Evolutionary conservation across 2,888 invertebrate genomes (phyloP).

Genomic region (Stenoptilia bipunctidactyla): DNA sequence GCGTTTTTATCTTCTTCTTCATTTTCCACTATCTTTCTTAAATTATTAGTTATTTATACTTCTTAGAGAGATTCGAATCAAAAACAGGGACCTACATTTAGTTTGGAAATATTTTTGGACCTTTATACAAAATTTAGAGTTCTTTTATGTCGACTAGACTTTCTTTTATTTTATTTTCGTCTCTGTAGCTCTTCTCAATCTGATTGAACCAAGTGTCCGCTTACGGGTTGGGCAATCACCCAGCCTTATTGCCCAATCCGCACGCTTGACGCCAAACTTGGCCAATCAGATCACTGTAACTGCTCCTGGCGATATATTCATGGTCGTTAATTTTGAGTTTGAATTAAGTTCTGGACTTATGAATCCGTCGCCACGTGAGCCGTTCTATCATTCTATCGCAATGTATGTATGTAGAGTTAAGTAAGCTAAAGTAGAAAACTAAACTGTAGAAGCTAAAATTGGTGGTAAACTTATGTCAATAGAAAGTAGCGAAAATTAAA

Average conservation of each 20-base stretch:
- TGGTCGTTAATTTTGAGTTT: conserved; percentile 23
- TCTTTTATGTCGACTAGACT: conserved; percentile 14
- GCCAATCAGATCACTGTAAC: conserved; percentile 43
- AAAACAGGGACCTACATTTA: conserved; percentile 64
- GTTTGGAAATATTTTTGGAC: conserved; percentile 61
- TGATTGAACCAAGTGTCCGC: conserved; percentile 64
- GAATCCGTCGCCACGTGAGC: conserved; percentile 34
- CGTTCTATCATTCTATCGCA: conserved; percentile 41
- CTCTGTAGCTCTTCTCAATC: conserved; percentile 30
- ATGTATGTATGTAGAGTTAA: conserved; percentile 71
- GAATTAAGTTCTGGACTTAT: conserved; percentile 30
- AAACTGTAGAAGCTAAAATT: conserved; percentile 56
- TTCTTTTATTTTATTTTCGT: conserved; percentile 19
- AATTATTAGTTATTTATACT: conserved; percentile 22
- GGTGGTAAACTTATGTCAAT: conserved; percentile 71
- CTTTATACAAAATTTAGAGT: conserved; percentile 44
- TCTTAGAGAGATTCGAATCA: conserved; percentile 36
- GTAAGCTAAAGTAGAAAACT: conserved; percentile 52
- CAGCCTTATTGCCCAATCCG: conserved; percentile 82
- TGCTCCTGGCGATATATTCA: conserved; percentile 42
- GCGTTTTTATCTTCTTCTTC: conserved; percentile 31
- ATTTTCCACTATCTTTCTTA: conserved; percentile 22
- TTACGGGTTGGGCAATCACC: conserved; percentile 78
- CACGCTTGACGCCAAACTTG: conserved; percentile 54
- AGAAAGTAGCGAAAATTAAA: conserved; percentile 51